Base-by-base conservation (phyloP, 2,113 vertebrate species). In the Erinaceus europaeus region DNA sequence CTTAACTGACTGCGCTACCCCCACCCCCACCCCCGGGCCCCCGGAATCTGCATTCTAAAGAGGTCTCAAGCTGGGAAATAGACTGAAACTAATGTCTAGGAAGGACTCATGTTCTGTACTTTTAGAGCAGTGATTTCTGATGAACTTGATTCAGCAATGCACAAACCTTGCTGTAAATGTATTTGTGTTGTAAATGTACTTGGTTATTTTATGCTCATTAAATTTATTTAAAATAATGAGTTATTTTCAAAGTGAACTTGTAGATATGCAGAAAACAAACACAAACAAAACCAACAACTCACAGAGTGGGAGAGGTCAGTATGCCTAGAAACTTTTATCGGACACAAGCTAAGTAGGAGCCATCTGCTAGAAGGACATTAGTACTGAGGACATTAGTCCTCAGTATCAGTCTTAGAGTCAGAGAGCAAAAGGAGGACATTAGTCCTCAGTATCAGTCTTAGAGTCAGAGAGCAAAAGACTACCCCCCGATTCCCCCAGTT, bases 11-110 rank as follows among this genome's bases (percentile, higher is more conserved):
- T n/a, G n/a, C n/a, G n/a, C n/a, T n/a, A n/a, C n/a, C n/a, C n/a
- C n/a, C n/a, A n/a, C n/a, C n/a, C n/a, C n/a, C n/a, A n/a, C n/a
- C n/a, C n/a, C n/a, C n/a, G n/a, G n/a, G n/a, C n/a, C n/a, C n/a
- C n/a, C n/a, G 46, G 27, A 42, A 42, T 64, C 8, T 15, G n/a
- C 34, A 61, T 59, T 36, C 32, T 50, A 4, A 74, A 80, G n/a
- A 46, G 72, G 48, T 27, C 46, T 84, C 21, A 20, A 18, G 46
- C n/a, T 71, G 52, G 52, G 23, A 88, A 64, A 59, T 27, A 40
- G 42, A 25, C 32, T 83, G 72, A 88, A 64, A 74, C 40, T 17
- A 90, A 65, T 5, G 40, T 23, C 44, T 84, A 62, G 64, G 57
- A 42, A 59, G 4, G 21, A 0, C 32, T 32, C 6, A 1, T 4